Percentiles rank a stretch among this genome's conserved stretches.
These are phyloP conservation scores for Leptonema lineaticorne DNA, from an alignment of 1,140 invertebrate species.

Conservation along the genomic window DNA sequence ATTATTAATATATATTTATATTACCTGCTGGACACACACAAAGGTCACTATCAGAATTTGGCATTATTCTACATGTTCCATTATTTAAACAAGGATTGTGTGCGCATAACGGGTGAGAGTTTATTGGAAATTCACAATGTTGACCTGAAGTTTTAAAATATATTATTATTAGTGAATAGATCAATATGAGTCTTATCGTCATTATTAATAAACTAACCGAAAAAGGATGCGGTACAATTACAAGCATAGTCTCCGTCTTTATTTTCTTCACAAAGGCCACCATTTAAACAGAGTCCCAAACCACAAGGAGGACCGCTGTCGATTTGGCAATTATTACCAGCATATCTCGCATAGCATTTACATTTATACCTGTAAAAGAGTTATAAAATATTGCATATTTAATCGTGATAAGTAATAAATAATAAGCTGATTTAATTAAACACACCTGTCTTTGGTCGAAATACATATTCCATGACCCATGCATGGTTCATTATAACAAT, in stretches of 20 bases:
- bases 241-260: constrained; percentile 74
- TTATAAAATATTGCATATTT: not conserved
- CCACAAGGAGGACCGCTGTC: constrained; percentile 73
- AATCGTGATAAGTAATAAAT: constrained; percentile 6
- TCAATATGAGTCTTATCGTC: constrained; percentile 1
- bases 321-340: constrained; percentile 81
- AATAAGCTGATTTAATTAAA: not conserved
- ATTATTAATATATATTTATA: not conserved
- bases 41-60: constrained; percentile 57
- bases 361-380: constrained; percentile 67
- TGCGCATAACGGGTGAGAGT: constrained; percentile 69
- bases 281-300: constrained; percentile 71
- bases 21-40: constrained; percentile 64
- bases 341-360: constrained; percentile 74
- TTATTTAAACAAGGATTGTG: constrained; percentile 73
- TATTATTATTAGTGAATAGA: constrained; percentile 5
- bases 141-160: constrained; percentile 53
- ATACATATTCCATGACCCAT: constrained; percentile 78
- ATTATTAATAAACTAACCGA: constrained; percentile 49
- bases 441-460: constrained; percentile 62
- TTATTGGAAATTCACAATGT: constrained; percentile 77
- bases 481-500: constrained; percentile 77
- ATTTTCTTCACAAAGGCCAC: constrained; percentile 73
- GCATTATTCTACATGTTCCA: constrained; percentile 64
- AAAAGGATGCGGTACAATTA: constrained; percentile 70